Base-by-base conservation (phyloP, 2,888 invertebrate genomes). In the Ophion slaviceki region DNA sequence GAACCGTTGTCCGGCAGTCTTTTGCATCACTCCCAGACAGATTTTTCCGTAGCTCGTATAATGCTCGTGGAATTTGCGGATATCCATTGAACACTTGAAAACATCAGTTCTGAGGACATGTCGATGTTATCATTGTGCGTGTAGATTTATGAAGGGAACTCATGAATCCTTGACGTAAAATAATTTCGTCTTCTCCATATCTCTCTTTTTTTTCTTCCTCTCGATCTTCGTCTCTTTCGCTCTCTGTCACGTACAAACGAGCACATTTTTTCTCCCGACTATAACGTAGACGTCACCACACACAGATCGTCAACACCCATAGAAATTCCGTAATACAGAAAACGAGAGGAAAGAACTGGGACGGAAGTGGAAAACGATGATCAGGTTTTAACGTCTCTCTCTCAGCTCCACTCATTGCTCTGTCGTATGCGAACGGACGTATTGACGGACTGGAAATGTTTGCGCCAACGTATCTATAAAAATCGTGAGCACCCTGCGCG, bases 41-140 rank as follows among this genome's bases (percentile, higher is more conserved):
- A 76, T 70, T 85, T 85, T 80, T 70, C 78, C 75, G 82, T 80
- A 72, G 77, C 85, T 79, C 80, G 82, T 66, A 76, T 82, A 86
- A 82, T 80, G 74, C 32, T 32, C 32, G 32, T 32, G 32, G 82
- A 77, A 86, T 74, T 75, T 82, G 80, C 82, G 80, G 62, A 80
- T 75, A 72, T 83, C 72, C 76, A 59, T 78, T 72, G 74, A 64
- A 70, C 40, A 66, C 86, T 78, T 66, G 77, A 86, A 84, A 81
- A 84, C 68, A 84, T 86, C 86, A 81, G 78, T 66, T 80, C 62
- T 76, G 75, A 74, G 78, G 64, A 76, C 78, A 70, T 75, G 68
- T 40, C 77, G 68, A 79, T 80, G 70, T 64, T 79, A 72, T 64
- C 79, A 32, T 62, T 64, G 53, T 71, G 78, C 79, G 77, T 32